phyloP scores from a whole-genome alignment of 2,113 vertebrate species.

The Oreocharis arfaki region DNA sequence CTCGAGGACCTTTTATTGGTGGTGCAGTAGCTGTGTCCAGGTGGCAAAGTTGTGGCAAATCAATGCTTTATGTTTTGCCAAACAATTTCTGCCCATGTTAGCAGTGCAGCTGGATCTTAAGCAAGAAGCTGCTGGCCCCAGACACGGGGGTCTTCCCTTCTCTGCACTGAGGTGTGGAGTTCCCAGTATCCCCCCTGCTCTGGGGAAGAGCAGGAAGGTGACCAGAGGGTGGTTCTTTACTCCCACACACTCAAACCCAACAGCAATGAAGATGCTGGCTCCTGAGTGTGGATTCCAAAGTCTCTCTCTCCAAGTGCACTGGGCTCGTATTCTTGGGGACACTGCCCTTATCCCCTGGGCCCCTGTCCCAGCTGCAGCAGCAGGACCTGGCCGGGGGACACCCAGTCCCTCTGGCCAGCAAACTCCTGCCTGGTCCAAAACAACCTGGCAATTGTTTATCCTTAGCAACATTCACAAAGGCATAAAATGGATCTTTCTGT shows the following conservation, averaged over 20 bases:
- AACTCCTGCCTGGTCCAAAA: neutral
- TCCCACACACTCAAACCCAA: neutral
- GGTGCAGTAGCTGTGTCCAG: neutral
- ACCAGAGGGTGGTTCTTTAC: neutral
- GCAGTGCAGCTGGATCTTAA: neutral
- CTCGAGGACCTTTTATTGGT: neutral
- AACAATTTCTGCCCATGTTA: neutral
- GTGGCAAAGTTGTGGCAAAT: neutral
- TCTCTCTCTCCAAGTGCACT: neutral
- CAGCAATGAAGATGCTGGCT: neutral
- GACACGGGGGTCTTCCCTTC: accelerated
- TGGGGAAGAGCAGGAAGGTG: neutral
- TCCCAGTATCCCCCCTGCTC: neutral
- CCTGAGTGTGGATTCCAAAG: neutral
- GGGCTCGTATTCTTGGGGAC: neutral
- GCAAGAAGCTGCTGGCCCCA: neutral
- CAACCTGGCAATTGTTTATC: neutral
- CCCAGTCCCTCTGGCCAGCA: neutral
- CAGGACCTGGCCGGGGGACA: neutral
- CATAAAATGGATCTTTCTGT: neutral
- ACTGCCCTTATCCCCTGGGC: neutral
- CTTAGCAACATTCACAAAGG: neutral
- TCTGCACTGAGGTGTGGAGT: neutral
- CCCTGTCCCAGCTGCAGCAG: neutral
- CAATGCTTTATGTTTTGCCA: accelerated